phyloP scores from a whole-genome alignment of 2,113 vertebrate species.

The Xenopus borealis region DNA sequence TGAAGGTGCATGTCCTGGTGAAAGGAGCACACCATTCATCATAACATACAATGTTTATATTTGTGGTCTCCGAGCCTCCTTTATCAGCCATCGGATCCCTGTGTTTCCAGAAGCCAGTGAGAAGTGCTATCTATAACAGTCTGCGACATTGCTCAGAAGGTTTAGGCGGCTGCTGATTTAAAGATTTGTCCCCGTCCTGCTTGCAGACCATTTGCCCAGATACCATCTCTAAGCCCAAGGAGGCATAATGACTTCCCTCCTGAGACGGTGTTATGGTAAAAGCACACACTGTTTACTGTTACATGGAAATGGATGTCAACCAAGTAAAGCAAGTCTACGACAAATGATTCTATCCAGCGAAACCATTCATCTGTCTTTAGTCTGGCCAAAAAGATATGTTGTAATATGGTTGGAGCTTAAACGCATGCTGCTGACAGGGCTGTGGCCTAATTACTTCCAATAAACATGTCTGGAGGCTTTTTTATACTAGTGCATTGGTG shows the following conservation, averaged over 20 bases:
- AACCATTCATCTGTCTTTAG: constrained; percentile 55
- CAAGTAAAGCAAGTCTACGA: constrained; percentile 55
- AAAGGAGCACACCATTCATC: background rate
- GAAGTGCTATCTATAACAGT: background rate
- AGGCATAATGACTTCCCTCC: constrained; percentile 54
- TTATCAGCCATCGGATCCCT: background rate
- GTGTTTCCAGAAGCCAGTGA: background rate
- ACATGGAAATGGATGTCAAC: constrained; percentile 60
- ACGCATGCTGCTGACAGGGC: no score
- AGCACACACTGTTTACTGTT: constrained; percentile 59
- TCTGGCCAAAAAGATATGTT: no score
- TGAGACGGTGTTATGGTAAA: constrained; percentile 60
- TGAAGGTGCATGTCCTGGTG: constrained; percentile 6
- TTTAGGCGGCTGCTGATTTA: background rate
- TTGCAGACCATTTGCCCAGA: constrained; percentile 41
- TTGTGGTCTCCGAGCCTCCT: background rate
- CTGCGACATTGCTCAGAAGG: background rate
- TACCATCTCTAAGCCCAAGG: constrained; percentile 47
- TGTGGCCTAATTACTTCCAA: no score
- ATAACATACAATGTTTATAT: background rate
- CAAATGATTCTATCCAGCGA: constrained; percentile 63
- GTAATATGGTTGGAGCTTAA: no score
- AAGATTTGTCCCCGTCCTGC: background rate
- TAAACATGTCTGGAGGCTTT: no score
- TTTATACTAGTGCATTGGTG: no score